phyloP scores from a whole-genome alignment of 35 echinoderm and acorn worm genomes.

The Patiria miniata region DNA sequence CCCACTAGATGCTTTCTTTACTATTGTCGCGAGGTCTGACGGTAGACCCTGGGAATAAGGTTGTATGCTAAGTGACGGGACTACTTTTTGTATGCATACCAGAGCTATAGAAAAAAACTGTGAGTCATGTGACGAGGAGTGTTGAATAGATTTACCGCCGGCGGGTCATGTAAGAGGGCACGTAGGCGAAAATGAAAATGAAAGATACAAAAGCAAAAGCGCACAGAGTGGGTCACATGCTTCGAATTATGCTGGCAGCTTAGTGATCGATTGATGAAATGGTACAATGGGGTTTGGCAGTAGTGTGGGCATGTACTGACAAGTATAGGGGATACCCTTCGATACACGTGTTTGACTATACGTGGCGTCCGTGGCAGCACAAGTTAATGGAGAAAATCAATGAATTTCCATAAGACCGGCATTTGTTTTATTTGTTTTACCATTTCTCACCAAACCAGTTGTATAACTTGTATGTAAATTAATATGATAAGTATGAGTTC shows the following conservation, averaged over 20 bases:
- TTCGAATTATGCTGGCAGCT: neutral
- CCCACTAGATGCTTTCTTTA: too few relatives aligned
- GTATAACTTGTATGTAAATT: too few relatives aligned
- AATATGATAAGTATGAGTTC: too few relatives aligned
- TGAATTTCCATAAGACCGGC: too few relatives aligned
- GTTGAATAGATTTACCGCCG: neutral
- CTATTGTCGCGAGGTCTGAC: too few relatives aligned
- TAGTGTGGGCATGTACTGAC: neutral
- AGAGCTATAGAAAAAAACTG: neutral
- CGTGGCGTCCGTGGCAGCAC: neutral
- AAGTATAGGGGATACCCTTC: constrained; percentile 14
- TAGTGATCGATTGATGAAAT: neutral
- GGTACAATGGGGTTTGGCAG: neutral
- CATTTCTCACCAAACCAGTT: too few relatives aligned
- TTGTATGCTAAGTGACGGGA: constrained; percentile 18
- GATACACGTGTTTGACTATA: neutral
- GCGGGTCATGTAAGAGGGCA: neutral
- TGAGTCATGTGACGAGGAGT: constrained; percentile 1
- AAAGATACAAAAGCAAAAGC: neutral
- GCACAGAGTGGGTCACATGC: neutral
- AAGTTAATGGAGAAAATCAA: too few relatives aligned
- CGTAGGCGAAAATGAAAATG: constrained; percentile 22
- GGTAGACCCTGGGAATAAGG: too few relatives aligned
- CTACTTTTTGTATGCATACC: constrained; percentile 1
- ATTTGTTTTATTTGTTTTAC: too few relatives aligned